These are phyloP conservation scores for Pontoporia blainvillei DNA, from an alignment of 2,113 vertebrate species.

Conservation along the genomic window DNA sequence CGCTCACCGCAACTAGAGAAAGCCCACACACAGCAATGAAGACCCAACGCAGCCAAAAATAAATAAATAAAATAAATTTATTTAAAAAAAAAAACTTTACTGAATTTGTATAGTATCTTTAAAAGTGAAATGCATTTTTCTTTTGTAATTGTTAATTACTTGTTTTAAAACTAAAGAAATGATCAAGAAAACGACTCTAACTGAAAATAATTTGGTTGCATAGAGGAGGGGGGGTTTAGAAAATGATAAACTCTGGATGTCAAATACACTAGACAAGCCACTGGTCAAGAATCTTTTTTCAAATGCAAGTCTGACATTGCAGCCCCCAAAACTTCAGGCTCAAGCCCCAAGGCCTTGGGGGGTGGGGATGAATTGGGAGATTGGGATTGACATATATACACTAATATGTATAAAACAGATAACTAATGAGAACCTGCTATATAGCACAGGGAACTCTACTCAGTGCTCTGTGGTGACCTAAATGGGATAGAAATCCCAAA, in stretches of 20 bases:
- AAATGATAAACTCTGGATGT: background rate
- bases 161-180: background rate
- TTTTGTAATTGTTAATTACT: background rate
- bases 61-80: too few relatives aligned
- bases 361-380: too few relatives aligned
- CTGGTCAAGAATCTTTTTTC: background rate
- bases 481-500: too few relatives aligned
- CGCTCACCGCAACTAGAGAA: too few relatives aligned
- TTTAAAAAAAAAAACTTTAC: background rate
- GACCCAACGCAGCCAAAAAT: too few relatives aligned
- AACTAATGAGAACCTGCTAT: too few relatives aligned
- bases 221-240: background rate
- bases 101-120: background rate
- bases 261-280: background rate
- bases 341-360: background rate
- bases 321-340: background rate
- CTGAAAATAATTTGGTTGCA: background rate
- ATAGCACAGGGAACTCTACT: too few relatives aligned
- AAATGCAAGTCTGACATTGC: background rate
- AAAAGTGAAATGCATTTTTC: background rate
- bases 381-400: too few relatives aligned
- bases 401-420: too few relatives aligned
- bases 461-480: too few relatives aligned
- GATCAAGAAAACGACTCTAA: background rate
- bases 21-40: too few relatives aligned